Conservation (phyloP, 2,797 vertebrate species). For the Leucoraja ocellata region DNA sequence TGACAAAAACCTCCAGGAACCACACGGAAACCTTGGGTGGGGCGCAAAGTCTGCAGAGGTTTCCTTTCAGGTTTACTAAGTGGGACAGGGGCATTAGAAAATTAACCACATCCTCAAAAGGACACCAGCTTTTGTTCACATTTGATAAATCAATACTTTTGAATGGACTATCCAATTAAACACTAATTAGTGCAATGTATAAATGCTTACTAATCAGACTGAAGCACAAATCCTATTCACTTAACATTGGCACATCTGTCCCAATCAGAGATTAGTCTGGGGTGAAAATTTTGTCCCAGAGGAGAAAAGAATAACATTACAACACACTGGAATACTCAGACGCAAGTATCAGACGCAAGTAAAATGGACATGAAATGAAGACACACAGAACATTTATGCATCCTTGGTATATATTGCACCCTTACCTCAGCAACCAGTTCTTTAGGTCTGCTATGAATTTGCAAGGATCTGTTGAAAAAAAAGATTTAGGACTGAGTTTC, state of each 20-base stretch:
- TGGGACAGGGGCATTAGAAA: neutral
- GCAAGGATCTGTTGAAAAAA: slow-evolving; percentile 16
- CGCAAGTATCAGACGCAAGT: neutral
- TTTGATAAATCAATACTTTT: neutral
- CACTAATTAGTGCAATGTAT: neutral
- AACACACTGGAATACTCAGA: neutral
- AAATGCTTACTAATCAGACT: neutral
- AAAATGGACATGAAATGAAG: neutral
- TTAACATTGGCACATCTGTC: neutral
- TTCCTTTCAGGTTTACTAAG: too few species aligned
- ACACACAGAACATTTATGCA: neutral
- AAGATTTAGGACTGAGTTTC: neutral
- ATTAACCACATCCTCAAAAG: neutral
- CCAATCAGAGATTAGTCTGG: neutral
- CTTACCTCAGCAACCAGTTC: slow-evolving; percentile 1
- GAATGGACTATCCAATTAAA: neutral
- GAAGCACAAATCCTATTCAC: neutral
- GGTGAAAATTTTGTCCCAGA: neutral
- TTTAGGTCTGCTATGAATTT: neutral
- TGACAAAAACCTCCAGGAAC: too few species aligned
- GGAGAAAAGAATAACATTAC: neutral
- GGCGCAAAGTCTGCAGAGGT: too few species aligned
- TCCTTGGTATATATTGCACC: neutral
- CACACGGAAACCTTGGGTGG: too few species aligned
- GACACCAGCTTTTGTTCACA: neutral